Evolutionary conservation across 2,888 invertebrate genomes (phyloP).

Genomic region (Drosophila paranaensis): DNA sequence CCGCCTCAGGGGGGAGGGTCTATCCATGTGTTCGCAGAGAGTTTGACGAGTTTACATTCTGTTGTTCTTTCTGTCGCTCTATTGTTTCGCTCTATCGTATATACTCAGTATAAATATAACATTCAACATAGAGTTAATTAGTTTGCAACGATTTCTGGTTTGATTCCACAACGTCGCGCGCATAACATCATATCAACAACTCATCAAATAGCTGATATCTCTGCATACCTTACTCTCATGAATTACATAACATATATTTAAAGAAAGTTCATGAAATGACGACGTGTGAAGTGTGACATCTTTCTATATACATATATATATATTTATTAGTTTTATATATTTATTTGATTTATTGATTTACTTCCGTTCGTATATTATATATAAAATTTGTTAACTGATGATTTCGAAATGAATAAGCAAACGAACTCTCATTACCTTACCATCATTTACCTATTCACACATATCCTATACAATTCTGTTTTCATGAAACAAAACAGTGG

Average conservation of each 20-base stretch:
- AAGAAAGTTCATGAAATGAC: conserved; percentile 48
- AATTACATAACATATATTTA: conserved; percentile 50
- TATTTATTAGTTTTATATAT: conserved; percentile 8
- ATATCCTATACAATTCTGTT: conserved; percentile 84
- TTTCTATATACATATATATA: conserved; percentile 27
- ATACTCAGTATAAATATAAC: conserved; percentile 70
- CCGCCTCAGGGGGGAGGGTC: conserved; percentile 10
- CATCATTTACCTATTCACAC: conserved; percentile 85
- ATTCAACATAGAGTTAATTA: conserved; percentile 64
- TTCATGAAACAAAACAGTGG: conserved; percentile 91
- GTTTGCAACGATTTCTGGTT: conserved; percentile 65
- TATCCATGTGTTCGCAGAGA: conserved; percentile 11
- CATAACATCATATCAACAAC: conserved; percentile 49
- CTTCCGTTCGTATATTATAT: conserved; percentile 30
- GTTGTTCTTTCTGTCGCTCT: conserved; percentile 25
- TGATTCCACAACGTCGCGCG: conserved; percentile 49
- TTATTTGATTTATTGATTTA: conserved; percentile 24
- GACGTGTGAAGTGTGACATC: conserved; percentile 62
- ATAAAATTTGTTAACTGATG: conserved; percentile 23
- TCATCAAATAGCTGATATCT: conserved; percentile 60
- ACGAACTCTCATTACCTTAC: conserved; percentile 74
- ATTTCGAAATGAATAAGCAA: conserved; percentile 39
- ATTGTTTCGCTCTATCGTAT: conserved; percentile 43
- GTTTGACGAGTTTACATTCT: conserved; percentile 25
- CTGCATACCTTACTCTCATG: conserved; percentile 57